Evolutionary conservation across 2,797 vertebrate species (phyloP), one percentile per base, ranked within the genome.

Genomic region (Mormyrus hasselquistii): DNA sequence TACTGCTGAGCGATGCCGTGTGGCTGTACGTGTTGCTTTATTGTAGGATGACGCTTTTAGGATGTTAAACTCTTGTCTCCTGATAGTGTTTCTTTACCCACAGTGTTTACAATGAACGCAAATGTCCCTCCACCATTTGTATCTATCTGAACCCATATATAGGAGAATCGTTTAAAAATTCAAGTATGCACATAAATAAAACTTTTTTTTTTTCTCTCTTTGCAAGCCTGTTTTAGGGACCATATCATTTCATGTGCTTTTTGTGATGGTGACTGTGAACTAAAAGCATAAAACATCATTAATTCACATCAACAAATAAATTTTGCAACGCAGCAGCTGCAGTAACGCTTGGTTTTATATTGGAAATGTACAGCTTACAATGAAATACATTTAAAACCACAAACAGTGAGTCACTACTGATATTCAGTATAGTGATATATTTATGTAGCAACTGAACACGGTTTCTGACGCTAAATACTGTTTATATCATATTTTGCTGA

Each of bases 141-240:
- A 6, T 88, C 29, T n/a, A n/a, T 50, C 29, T 59, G 53, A 49
- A 3, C 10, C 14, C 19, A 47, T 19, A 50, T 4, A 12, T 9
- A 82, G 62, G 12, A 49, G 34, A 59, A 57, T 14, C 49, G 69
- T 12, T 76, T 29, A 88, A 90, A 83, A 86, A 92, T 91, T 91
- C 92, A 91, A 91, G 90, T 83, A 82, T 52, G 90, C 93, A 93
- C 92, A 91, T 38, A 73, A 92, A 93, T 92, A 92, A 86, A 34
- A 34, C 25, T 4, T 12, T n/a, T 38, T 12, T 19, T 50, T 22
- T 9, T 22, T 12, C n/a, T 41, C 25, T 10, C 52, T 57, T 52
- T 29, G n/a, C 85, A 41, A 87, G 29, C 52, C 34, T 62, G 19
- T 62, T 59, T 87, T 87, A 59, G 50, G 25, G 14, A 53, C 29